phyloP scores from a whole-genome alignment of 2,113 vertebrate genomes.

The Sebastes schlegelii region DNA sequence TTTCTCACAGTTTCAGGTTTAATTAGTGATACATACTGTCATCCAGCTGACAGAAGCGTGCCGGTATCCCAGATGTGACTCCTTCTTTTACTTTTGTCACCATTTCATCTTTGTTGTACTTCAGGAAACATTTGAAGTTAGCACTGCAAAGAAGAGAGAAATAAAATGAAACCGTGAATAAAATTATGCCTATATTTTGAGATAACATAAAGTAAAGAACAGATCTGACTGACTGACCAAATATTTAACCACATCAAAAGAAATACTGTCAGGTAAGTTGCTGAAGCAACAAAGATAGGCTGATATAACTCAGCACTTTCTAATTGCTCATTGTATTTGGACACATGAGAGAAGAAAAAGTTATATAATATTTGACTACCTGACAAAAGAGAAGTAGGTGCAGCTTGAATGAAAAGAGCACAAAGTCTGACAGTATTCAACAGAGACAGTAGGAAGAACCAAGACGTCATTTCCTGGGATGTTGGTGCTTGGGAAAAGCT shows the following conservation, averaged over 20 bases:
- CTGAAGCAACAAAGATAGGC: too few species aligned
- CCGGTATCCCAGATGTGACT: conserved; percentile 64
- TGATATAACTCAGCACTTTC: too few species aligned
- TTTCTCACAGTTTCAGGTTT: too few species aligned
- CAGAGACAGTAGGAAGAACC: conserved; percentile 25
- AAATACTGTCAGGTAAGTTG: too few species aligned
- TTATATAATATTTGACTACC: conserved; percentile 12
- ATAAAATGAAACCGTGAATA: background rate
- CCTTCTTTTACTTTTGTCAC: background rate
- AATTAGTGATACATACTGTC: conserved; percentile 27
- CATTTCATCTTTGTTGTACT: background rate
- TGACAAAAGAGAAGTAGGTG: conserved; percentile 67
- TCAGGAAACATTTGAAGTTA: conserved; percentile 29
- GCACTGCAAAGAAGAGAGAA: background rate
- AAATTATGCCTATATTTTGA: too few species aligned
- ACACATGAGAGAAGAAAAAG: too few species aligned
- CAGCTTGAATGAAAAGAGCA: conserved; percentile 70
- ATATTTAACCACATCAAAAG: too few species aligned
- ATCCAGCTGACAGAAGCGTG: conserved; percentile 55
- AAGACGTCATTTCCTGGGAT: conserved; percentile 14
- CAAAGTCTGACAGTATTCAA: conserved; percentile 69
- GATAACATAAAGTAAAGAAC: too few species aligned
- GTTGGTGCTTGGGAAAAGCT: conserved; percentile 49
- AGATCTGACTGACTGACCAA: too few species aligned
- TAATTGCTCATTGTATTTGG: too few species aligned